Base-by-base conservation (phyloP, 2,888 invertebrate genomes). In the Unio pictorum region DNA sequence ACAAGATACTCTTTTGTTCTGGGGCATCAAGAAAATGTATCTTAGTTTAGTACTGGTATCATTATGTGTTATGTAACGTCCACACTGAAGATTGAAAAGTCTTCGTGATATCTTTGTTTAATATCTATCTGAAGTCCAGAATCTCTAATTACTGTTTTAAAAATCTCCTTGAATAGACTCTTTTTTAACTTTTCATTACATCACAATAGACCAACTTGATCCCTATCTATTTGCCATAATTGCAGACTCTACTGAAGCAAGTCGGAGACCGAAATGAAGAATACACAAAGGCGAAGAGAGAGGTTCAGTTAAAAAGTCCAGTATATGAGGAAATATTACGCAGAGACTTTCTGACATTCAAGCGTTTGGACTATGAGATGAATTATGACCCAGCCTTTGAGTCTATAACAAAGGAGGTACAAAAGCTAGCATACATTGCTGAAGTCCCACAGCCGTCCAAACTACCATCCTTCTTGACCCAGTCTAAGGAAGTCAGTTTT, bases 301-400 rank as follows among this genome's bases (percentile, higher is more conserved):
- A 71, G 54, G 28, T 77, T 20, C 69, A 71, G 17, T 68, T 73
- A 2, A 77, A 75, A 63, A 75, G 77, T 64, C 77, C 75, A 5
- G 72, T 77, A 1, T 77, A 77, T 55, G 77, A 77, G 59, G 77
- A 77, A 64, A 77, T 77, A 61, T 65, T 77, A 0, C 69, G 74
- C 11, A 67, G 73, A 3, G 77, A 77, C 58, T 77, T 75, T 64
- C 73, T 73, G 56, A 68, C 68, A 8, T 60, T 75, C 1, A 69
- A 68, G 1, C 34, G 77, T n/a, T 62, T 75, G 28, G 73, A 73
- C 28, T 77, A 77, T 65, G 77, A 77, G 58, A 75, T 75, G 23
- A 61, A 66, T 3, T 75, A 71, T 7, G 71, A 77, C 23, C 68
- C 71, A 0, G 55, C 61, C 45, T 69, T 69, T 26, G 75, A 77